A percentile compares a stretch with the other conserved stretches of the same genome.
These are phyloP conservation scores for Leucoptera coffeella DNA, from an alignment of 2,888 invertebrate species.

Conservation along the genomic window DNA sequence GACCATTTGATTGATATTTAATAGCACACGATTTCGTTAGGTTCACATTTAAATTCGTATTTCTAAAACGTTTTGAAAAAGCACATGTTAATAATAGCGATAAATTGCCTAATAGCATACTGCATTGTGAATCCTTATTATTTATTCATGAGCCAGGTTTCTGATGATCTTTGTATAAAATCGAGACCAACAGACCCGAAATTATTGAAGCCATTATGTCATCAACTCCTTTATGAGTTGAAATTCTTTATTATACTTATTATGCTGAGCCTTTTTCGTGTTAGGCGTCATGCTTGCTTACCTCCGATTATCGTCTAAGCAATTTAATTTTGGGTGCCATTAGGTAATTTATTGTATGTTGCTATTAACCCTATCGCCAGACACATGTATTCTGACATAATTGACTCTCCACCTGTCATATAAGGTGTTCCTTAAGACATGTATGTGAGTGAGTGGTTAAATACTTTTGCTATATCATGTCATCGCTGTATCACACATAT, in stretches of 20 bases:
- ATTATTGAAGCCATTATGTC: constrained; percentile 46
- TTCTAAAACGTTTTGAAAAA: constrained; percentile 50
- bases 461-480: too few relatives aligned
- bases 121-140: constrained; percentile 41
- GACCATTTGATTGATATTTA: constrained; percentile 47
- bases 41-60: constrained; percentile 29
- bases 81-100: constrained; percentile 40
- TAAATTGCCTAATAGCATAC: constrained; percentile 46
- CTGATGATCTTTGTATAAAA: constrained; percentile 26
- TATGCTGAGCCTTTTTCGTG: constrained; percentile 2
- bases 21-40: constrained; percentile 21
- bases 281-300: constrained; percentile 27
- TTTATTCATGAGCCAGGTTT: constrained; percentile 39
- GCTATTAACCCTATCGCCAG: too few relatives aligned
- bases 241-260: constrained; percentile 20
- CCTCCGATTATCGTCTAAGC: too few relatives aligned
- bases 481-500: too few relatives aligned
- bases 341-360: too few relatives aligned
- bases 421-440: too few relatives aligned
- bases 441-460: too few relatives aligned
- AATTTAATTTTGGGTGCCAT: too few relatives aligned
- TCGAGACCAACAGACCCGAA: constrained; percentile 28
- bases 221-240: constrained; percentile 45
- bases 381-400: too few relatives aligned
- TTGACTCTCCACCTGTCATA: too few relatives aligned